Evolutionary conservation across 2,888 invertebrate species (phyloP).

Genomic region (Calliscelio sp.): DNA sequence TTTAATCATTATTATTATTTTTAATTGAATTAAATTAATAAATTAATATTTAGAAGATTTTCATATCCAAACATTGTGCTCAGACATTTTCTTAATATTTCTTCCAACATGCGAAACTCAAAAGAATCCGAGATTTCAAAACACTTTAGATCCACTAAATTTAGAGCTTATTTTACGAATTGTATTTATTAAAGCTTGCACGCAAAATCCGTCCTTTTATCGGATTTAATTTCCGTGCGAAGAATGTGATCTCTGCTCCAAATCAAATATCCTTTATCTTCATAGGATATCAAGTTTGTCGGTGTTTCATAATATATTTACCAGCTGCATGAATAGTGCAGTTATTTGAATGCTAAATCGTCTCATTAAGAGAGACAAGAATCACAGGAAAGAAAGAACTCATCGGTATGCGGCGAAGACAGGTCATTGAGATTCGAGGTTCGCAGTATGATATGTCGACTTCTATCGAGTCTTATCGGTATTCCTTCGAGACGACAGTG

Average conservation of each 20-base stretch:
- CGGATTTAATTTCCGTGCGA: not conserved
- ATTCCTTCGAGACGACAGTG: slow-evolving; percentile 12
- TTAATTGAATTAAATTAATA: too few relatives aligned
- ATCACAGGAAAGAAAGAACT: not conserved
- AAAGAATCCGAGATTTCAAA: too few relatives aligned
- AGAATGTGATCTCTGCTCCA: not conserved
- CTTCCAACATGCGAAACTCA: too few relatives aligned
- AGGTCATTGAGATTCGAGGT: slow-evolving; percentile 23
- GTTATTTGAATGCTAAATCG: not conserved
- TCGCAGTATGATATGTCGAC: slow-evolving; percentile 15
- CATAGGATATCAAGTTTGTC: not conserved
- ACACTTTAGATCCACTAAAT: too few relatives aligned
- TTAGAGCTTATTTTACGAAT: not conserved
- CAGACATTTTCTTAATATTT: too few relatives aligned
- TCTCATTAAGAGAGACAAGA: not conserved
- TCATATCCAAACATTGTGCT: too few relatives aligned
- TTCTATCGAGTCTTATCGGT: slow-evolving; percentile 22
- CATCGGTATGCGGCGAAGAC: slow-evolving; percentile 27
- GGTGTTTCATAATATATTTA: slow-evolving; percentile 1
- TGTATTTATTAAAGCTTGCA: not conserved
- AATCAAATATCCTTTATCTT: not conserved
- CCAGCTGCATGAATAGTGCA: not conserved
- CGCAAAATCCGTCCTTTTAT: not conserved
- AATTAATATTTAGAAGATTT: too few relatives aligned
- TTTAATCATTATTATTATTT: too few relatives aligned